Evolutionary conservation across 2,113 vertebrate species (phyloP), one percentile per base, ranked within the genome.

Genomic region (Oreocharis arfaki): DNA sequence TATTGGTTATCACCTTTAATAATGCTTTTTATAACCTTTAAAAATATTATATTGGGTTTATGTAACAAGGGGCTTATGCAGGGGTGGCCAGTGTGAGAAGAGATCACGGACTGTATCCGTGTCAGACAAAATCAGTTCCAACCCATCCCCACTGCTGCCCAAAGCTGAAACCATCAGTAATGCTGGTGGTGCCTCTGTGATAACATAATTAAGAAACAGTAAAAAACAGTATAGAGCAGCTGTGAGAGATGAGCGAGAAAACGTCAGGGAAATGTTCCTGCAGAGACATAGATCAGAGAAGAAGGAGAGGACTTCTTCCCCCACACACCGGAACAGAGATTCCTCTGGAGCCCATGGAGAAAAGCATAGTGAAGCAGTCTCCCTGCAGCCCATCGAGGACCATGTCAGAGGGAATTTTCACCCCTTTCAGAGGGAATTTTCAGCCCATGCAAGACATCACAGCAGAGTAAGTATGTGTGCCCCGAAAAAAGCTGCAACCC

Each of bases 91-190:
- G 7, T 28, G 7, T 42, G 13, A 89, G 20, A 44, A n/a, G 11
- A 26, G 3, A 42, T 67, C 7, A 13, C 7, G 3, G 10, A 11
- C 9, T 79, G 2, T 11, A 4, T 16, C 32, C 1, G 3, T 44
- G 28, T 18, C 0, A 0, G 28, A 28, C 11, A 64, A 39, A 77
- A 26, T 1, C 15, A n/a, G 8, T 32, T 27, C 23, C 17, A 84
- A 4, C 1, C 2, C 7, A 27, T n/a, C 56, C 7, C 13, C 27
- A 13, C 26, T 39, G 11, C 2, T 55, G 26, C 13, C n/a, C 24
- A 64, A 89, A 95, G 11, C 17, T 59, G 19, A 67, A 30, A 12
- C 15, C 18, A 26, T 46, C 28, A n/a, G 20, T 27, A 7, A 35
- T 1, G 3, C 9, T 67, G 37, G 6, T 55, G 33, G 30, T 2